phyloP scores from a whole-genome alignment of 2,888 invertebrate species.

The Itoplectis maculator region DNA sequence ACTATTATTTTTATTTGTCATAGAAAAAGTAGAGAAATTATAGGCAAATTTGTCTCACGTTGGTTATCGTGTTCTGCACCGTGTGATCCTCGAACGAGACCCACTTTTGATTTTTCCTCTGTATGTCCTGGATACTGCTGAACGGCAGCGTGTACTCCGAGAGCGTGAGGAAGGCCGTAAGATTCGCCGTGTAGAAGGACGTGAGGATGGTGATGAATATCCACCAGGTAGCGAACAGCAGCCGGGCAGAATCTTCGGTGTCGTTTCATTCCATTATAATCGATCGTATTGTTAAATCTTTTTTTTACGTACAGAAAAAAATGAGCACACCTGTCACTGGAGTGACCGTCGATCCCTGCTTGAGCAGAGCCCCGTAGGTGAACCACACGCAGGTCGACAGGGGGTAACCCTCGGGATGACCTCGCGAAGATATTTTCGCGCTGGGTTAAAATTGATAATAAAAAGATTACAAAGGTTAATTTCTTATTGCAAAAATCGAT shows the following conservation, averaged over 20 bases:
- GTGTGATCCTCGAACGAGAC: constrained; percentile 89
- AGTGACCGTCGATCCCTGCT: constrained; percentile 93
- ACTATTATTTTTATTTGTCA: too few relatives aligned
- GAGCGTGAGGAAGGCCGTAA: constrained; percentile 94
- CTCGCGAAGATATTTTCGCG: constrained; percentile 86
- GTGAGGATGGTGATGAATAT: constrained; percentile 94
- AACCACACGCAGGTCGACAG: constrained; percentile 93
- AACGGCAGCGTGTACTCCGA: constrained; percentile 94
- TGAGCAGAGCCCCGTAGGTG: constrained; percentile 94
- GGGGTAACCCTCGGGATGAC: constrained; percentile 86
- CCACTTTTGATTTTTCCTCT: constrained; percentile 89
- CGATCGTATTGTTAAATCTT: too few relatives aligned
- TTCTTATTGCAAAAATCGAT: not conserved
- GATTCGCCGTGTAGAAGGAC: constrained; percentile 95
- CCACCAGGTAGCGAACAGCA: constrained; percentile 97
- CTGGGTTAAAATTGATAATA: constrained; percentile 65
- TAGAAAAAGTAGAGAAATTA: too few relatives aligned
- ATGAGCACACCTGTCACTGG: constrained; percentile 90
- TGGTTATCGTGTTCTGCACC: constrained; percentile 86
- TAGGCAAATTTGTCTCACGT: too few relatives aligned
- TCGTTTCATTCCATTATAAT: not conserved
- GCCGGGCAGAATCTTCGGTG: constrained; percentile 91
- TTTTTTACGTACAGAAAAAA: not conserved
- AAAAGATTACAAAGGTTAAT: too few relatives aligned
- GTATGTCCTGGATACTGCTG: constrained; percentile 89